Percentiles rank a stretch among this genome's conserved stretches.
These are phyloP conservation scores for Epizoanthus illoricatus DNA, from an alignment of 92 coral and sea anemone genomes.

Conservation along the genomic window DNA sequence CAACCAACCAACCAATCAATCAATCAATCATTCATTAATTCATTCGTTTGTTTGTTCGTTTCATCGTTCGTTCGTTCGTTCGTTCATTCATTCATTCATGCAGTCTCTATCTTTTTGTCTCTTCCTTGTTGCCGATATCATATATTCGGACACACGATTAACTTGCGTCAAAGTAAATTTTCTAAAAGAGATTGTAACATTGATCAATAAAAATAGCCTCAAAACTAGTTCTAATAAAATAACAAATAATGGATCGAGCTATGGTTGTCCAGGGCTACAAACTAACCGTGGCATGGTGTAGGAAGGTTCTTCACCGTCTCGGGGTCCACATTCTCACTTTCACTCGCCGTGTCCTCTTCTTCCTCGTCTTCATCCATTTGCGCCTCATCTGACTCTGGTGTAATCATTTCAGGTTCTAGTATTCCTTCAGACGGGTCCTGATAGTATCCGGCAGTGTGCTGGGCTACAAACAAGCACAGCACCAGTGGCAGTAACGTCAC, in stretches of 20 bases:
- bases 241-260: too few species aligned
- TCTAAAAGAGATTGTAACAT: too few species aligned
- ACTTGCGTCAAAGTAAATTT: too few species aligned
- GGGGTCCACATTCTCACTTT: slow-evolving; percentile 13
- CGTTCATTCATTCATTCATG: too few species aligned
- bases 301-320: slow-evolving; percentile 29
- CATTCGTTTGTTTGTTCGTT: too few species aligned
- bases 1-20: too few species aligned
- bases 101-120: too few species aligned
- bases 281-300: slow-evolving; percentile 35
- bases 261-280: neutral
- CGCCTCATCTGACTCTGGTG: neutral
- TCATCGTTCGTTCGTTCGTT: too few species aligned
- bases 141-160: too few species aligned
- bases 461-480: neutral
- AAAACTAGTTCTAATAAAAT: neutral
- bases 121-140: too few species aligned
- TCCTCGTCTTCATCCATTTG: slow-evolving; percentile 30
- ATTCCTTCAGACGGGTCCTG: slow-evolving; percentile 38
- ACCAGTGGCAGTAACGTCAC: neutral
- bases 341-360: neutral
- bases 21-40: too few species aligned
- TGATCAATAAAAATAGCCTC: too few species aligned
- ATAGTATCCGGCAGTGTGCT: neutral
- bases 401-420: slow-evolving; percentile 16